Conservation (phyloP, 1,140 invertebrate species). For the Triops cancriformis region DNA sequence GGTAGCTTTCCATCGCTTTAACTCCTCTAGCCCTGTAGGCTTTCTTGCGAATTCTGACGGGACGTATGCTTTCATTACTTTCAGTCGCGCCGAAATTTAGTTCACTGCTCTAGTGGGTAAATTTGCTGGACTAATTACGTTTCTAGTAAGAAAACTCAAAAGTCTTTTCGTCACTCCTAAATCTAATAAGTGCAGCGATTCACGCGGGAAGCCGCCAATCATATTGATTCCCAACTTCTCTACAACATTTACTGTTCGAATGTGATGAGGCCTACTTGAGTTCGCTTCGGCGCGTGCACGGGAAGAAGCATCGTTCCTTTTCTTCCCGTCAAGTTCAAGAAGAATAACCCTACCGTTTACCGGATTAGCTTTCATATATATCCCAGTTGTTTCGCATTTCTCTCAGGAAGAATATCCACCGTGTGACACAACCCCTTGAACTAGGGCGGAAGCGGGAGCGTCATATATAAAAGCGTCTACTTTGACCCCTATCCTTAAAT, state of each 20-base stretch:
- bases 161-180: no score
- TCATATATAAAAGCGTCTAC: conserved; percentile 32
- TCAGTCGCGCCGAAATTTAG: not conserved
- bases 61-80: not conserved
- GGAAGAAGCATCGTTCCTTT: conserved; percentile 24
- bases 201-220: no score
- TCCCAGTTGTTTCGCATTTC: conserved; percentile 32
- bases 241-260: not conserved
- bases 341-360: conserved; percentile 28
- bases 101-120: not conserved
- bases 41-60: not conserved
- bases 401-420: conserved; percentile 33
- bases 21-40: not conserved
- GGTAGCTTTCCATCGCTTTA: no score
- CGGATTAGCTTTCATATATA: conserved; percentile 29
- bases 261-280: no score
- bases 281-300: not conserved
- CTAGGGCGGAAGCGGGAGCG: no score
- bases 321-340: not conserved
- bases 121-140: not conserved
- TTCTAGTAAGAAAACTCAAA: not conserved
- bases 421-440: no score
- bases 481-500: conserved; percentile 25
- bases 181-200: no score
- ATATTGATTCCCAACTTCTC: no score